phyloP scores from a whole-genome alignment of 2,888 invertebrate genomes.

The Acronicta aceris region DNA sequence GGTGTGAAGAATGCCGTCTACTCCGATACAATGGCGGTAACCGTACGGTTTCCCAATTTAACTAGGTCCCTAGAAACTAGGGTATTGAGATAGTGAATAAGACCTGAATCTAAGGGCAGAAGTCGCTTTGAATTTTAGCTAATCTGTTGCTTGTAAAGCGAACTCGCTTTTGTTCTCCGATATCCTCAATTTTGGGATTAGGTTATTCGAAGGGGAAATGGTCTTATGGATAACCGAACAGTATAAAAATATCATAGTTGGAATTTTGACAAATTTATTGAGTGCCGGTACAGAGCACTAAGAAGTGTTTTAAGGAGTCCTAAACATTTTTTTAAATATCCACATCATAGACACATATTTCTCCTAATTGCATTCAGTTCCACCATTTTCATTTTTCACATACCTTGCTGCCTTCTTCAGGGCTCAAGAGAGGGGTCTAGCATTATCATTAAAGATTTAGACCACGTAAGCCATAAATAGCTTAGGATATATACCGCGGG shows the following conservation, averaged over 20 bases:
- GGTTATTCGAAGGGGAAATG: conserved; percentile 11
- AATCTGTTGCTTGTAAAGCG: conserved; percentile 39
- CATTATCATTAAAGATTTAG: background rate
- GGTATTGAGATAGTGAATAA: conserved; percentile 59
- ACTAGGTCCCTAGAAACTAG: conserved; percentile 53
- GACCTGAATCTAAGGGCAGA: conserved; percentile 45
- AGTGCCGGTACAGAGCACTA: too few relatives aligned
- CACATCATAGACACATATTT: too few relatives aligned
- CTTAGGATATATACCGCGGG: background rate
- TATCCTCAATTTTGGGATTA: conserved; percentile 12
- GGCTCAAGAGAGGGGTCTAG: background rate
- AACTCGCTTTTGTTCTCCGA: conserved; percentile 35
- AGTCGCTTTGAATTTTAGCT: conserved; percentile 34
- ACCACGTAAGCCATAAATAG: background rate
- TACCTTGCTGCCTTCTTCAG: too few relatives aligned
- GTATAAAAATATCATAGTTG: too few relatives aligned
- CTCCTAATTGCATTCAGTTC: too few relatives aligned
- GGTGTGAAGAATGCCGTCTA: conserved; percentile 71
- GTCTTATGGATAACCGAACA: too few relatives aligned
- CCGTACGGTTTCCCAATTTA: conserved; percentile 62
- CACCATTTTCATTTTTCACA: too few relatives aligned
- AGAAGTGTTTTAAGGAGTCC: too few relatives aligned
- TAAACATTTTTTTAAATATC: too few relatives aligned
- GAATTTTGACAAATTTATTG: too few relatives aligned
- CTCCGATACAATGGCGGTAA: conserved; percentile 65